Conservation (phyloP, 2,888 invertebrate genomes). For the Drosophila quasianomalipes region DNA sequence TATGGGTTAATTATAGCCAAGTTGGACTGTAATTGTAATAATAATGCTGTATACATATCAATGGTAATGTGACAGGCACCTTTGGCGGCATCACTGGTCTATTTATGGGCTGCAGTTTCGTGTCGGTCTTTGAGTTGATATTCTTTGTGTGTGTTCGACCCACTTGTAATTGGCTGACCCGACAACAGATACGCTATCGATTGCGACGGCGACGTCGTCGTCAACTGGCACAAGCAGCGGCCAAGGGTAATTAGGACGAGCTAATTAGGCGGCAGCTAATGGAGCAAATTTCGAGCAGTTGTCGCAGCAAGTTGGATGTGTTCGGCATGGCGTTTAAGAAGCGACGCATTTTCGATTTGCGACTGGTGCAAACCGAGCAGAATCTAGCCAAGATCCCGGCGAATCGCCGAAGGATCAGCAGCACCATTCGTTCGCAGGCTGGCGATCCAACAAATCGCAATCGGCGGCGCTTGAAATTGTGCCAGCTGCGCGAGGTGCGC, state of each 20-base stretch:
- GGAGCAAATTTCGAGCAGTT: conserved; percentile 34
- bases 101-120: conserved; percentile 90
- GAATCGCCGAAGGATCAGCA: conserved; percentile 12
- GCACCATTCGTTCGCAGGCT: background rate
- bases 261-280: conserved; percentile 36
- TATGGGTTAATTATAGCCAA: background rate
- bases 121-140: conserved; percentile 88
- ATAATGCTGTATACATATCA: conserved; percentile 19
- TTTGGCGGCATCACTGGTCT: conserved; percentile 90
- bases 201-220: conserved; percentile 42
- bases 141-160: conserved; percentile 83
- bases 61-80: conserved; percentile 86
- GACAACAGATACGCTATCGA: conserved; percentile 71
- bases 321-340: conserved; percentile 65
- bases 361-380: conserved; percentile 59
- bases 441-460: background rate
- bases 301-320: background rate
- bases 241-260: conserved; percentile 54
- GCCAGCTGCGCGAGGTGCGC: conserved; percentile 38
- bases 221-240: conserved; percentile 20
- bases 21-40: conserved; percentile 10
- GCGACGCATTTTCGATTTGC: conserved; percentile 70
- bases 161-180: conserved; percentile 77
- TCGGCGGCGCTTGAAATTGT: conserved; percentile 3
- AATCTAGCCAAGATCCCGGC: conserved; percentile 4